These are phyloP conservation scores for Gallinago media DNA, from an alignment of 2,113 vertebrate genomes.

Conservation along the genomic window DNA sequence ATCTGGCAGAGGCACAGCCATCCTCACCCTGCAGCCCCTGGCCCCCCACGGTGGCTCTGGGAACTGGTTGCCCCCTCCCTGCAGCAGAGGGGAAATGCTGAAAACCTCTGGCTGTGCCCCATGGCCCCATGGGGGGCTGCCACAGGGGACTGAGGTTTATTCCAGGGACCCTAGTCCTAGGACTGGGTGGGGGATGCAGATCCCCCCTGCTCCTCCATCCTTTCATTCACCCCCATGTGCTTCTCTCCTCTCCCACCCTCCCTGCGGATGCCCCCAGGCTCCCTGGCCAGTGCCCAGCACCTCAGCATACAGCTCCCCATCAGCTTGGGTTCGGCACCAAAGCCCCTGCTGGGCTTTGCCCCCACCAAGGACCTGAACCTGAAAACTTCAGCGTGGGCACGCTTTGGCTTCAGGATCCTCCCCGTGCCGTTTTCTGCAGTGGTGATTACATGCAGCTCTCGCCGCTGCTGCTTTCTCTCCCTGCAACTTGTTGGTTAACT, in stretches of 20 bases:
- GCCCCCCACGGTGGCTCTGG: background rate
- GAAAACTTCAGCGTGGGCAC: background rate
- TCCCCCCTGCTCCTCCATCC: background rate
- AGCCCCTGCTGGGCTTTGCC: background rate
- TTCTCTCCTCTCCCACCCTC: background rate
- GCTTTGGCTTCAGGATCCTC: slow-evolving; percentile 10
- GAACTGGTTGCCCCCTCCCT: background rate
- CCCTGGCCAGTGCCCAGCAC: background rate
- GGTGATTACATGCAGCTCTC: slow-evolving; percentile 30
- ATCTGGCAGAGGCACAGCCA: background rate
- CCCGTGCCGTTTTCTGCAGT: background rate
- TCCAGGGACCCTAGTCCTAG: background rate
- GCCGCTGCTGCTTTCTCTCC: background rate
- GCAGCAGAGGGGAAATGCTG: background rate
- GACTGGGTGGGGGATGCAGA: background rate
- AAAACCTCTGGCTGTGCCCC: background rate
- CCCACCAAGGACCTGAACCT: background rate
- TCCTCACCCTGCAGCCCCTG: background rate
- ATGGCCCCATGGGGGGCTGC: background rate
- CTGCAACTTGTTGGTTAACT: slow-evolving; percentile 60
- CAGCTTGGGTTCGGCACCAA: background rate
- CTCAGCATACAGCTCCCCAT: background rate
- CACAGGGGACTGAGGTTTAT: rapidly evolving
- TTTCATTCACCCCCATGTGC: background rate
- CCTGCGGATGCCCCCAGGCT: rapidly evolving